Evolutionary conservation across 2,797 vertebrate genomes (phyloP).

Genomic region (Chelonia mydas): DNA sequence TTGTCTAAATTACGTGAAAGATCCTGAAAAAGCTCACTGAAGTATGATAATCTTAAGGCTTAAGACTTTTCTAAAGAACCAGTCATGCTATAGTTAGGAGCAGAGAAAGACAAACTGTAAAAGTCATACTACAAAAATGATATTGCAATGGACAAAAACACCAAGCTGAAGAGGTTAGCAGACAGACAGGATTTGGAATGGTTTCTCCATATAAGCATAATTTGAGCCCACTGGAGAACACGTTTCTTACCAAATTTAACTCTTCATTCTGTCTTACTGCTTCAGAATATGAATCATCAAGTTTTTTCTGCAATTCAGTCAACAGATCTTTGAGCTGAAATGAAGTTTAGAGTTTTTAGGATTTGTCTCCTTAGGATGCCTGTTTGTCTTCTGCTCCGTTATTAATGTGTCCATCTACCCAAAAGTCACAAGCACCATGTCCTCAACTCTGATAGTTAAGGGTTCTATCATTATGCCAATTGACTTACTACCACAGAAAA

Average conservation of each 20-base stretch:
- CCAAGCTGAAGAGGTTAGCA: constrained; percentile 82
- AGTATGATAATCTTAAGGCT: constrained; percentile 52
- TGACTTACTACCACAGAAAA: constrained; percentile 51
- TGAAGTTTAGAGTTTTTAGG: constrained; percentile 91
- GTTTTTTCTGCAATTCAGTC: constrained; percentile 99
- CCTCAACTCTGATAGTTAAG: constrained; percentile 54
- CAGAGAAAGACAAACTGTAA: constrained; percentile 76
- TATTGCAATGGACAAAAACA: constrained; percentile 74
- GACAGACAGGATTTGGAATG: constrained; percentile 74
- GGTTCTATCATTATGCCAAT: constrained; percentile 58
- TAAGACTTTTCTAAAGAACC: constrained; percentile 59
- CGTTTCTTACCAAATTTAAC: constrained; percentile 97
- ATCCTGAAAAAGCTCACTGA: constrained; percentile 67
- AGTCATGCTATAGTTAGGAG: constrained; percentile 82
- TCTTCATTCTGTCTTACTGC: constrained; percentile 99
- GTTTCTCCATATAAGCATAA: constrained; percentile 70
- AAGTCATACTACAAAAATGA: constrained; percentile 75
- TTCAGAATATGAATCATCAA: constrained; percentile 98
- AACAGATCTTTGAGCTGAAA: constrained; percentile 99
- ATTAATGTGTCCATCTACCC: constrained; percentile 47
- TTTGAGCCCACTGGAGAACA: constrained; percentile 73
- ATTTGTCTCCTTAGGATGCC: constrained; percentile 75
- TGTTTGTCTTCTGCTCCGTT: constrained; percentile 71
- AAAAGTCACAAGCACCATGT: constrained; percentile 67
- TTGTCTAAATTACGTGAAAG: neutral